Evolutionary conservation across 2,113 vertebrate species (phyloP), one percentile per base, ranked within the genome.

Genomic region (human): DNA sequence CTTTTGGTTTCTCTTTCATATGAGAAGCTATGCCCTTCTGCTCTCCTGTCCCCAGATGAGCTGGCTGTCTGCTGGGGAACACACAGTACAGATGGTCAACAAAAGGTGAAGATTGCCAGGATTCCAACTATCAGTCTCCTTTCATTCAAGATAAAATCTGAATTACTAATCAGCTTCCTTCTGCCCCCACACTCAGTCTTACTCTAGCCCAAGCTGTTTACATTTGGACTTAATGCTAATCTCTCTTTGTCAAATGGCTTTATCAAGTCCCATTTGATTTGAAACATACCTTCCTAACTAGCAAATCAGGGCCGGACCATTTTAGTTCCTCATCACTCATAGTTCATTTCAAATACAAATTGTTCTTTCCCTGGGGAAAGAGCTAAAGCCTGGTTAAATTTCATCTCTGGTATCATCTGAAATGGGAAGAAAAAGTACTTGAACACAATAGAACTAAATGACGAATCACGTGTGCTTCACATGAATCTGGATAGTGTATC

Each of bases 81-180:
- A 98, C 98, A 98, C 98, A 97, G 98, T 99, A 98, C 99, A 99
- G 99, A 99, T 99, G 99, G 99, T 98, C 98, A 99, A 99, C 99
- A 99, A 99, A 99, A 99, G 99, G 98, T 98, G 98, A 98, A 98
- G 98, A 98, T 96, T 98, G 97, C 97, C 97, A 97, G 75, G 98
- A 98, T 97, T 98, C 97, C 96, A 94, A 97, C 98, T 98, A 97
- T 98, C 98, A 97, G 95, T 97, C 23, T 98, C 98, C 98, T 98
- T 98, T 98, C 98, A 98, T 96, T 96, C 97, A 98, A 98, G 98
- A 98, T 98, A 98, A 98, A 98, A 98, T 98, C 95, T 97, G 98
- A 99, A 99, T 99, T 98, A 98, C 97, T 99, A 98, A 99, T 99
- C 98, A 99, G 99, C 98, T 99, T 99, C 96, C 93, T 98, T 98